Conservation (phyloP, 2,797 vertebrate species). For the Hephaestus fuliginosus region DNA sequence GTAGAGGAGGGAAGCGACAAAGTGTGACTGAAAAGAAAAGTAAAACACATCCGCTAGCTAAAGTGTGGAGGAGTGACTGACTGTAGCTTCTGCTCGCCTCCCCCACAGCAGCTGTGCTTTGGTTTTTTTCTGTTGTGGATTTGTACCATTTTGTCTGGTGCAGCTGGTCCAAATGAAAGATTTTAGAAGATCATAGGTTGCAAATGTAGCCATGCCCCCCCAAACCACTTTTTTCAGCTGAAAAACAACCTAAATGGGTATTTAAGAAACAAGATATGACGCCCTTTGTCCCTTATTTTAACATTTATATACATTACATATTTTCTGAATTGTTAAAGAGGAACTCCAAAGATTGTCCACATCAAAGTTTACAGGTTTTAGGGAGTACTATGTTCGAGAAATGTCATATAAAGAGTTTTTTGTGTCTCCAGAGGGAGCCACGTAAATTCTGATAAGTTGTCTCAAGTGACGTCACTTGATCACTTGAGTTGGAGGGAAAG, state of each 20-base stretch:
- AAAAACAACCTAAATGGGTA: no score
- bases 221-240: no score
- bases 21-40: conserved; percentile 36
- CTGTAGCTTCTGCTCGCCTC: conserved; percentile 44
- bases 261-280: no score
- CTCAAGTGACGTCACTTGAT: conserved; percentile 4
- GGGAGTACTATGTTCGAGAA: neutral
- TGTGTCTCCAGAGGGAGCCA: neutral
- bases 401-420: neutral
- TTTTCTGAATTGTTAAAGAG: neutral
- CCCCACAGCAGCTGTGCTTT: conserved; percentile 68
- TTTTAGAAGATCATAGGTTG: neutral
- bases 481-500: neutral
- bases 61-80: conserved; percentile 60
- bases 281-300: neutral
- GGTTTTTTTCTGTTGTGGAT: neutral
- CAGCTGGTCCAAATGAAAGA: conserved; percentile 1
- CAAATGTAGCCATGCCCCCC: no score
- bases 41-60: conserved; percentile 66
- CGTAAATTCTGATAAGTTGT: neutral
- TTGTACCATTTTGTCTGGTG: conserved; percentile 17
- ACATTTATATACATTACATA: neutral
- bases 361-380: neutral
- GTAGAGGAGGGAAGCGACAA: conserved; percentile 41
- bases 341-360: neutral